These are phyloP conservation scores for Girardinus metallicus DNA, from an alignment of 2,797 vertebrate genomes.

Conservation along the genomic window DNA sequence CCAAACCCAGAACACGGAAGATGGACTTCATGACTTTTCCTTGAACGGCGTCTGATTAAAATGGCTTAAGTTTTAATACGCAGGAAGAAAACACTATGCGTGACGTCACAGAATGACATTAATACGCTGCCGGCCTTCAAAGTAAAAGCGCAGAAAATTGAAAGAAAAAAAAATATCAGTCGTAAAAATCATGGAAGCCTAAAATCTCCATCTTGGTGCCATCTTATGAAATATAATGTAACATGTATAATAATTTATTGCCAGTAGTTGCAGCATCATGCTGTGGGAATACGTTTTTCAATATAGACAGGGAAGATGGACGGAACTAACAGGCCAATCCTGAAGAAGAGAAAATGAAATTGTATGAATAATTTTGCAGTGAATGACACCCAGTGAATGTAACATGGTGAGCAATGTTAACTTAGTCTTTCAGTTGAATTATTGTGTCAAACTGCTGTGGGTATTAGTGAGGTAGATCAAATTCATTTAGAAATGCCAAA, in stretches of 20 bases:
- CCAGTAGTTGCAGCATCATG: background rate
- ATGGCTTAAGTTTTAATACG: background rate
- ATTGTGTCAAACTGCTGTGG: background rate
- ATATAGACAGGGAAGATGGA: too few relatives aligned
- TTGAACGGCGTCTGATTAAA: background rate
- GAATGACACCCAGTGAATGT: background rate
- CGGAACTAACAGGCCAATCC: too few relatives aligned
- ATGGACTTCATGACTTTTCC: slow-evolving; percentile 19
- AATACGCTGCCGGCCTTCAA: background rate
- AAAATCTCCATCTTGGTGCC: background rate
- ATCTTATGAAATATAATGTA: background rate
- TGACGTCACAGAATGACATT: background rate
- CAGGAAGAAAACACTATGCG: too few relatives aligned
- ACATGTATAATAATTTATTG: background rate
- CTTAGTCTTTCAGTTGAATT: background rate
- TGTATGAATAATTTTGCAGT: too few relatives aligned
- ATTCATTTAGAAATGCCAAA: too few relatives aligned
- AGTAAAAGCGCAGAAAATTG: background rate
- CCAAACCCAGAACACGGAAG: background rate
- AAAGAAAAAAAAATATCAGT: background rate
- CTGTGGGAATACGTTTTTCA: too few relatives aligned
- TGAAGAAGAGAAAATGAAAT: too few relatives aligned
- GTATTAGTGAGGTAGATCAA: background rate
- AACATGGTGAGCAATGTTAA: background rate
- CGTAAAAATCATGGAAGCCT: background rate